These are phyloP conservation scores for Lepidotrigona ventralis DNA, from an alignment of 1,140 invertebrate species.

Conservation along the genomic window DNA sequence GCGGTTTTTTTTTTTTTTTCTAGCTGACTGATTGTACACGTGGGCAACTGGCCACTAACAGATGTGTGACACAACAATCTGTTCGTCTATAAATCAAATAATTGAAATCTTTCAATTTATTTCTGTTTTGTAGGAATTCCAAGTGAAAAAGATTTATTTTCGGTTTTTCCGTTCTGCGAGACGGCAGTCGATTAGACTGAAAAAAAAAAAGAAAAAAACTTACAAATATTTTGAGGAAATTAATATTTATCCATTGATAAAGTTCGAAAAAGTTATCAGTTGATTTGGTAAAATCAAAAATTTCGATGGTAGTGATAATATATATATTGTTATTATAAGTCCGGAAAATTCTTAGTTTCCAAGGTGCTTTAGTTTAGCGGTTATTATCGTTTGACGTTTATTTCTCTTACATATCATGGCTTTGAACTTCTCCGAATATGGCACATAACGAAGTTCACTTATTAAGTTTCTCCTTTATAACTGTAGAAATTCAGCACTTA, in stretches of 20 bases:
- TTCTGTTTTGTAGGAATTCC: background rate
- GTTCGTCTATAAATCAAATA: background rate
- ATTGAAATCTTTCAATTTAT: background rate
- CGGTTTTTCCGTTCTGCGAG: too few species aligned
- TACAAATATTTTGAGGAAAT: too few species aligned
- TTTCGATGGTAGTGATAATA: too few species aligned
- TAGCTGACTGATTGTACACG: background rate
- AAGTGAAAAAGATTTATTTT: too few species aligned
- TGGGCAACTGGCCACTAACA: background rate
- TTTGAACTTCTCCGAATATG: background rate
- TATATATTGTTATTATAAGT: too few species aligned
- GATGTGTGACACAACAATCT: background rate
- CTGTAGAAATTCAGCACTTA: slow-evolving; percentile 21
- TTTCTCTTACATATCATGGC: background rate
- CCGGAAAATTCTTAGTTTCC: background rate
- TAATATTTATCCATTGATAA: too few species aligned
- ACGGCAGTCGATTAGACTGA: too few species aligned
- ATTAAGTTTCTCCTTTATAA: slow-evolving; percentile 19
- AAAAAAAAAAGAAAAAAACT: too few species aligned
- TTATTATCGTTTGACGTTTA: background rate
- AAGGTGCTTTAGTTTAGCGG: background rate
- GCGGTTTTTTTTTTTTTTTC: background rate
- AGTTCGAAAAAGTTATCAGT: too few species aligned
- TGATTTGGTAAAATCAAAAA: too few species aligned
- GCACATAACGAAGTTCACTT: slow-evolving; percentile 21